Base-by-base conservation (phyloP, 2,113 vertebrate genomes). In the Semnornis frantzii region DNA sequence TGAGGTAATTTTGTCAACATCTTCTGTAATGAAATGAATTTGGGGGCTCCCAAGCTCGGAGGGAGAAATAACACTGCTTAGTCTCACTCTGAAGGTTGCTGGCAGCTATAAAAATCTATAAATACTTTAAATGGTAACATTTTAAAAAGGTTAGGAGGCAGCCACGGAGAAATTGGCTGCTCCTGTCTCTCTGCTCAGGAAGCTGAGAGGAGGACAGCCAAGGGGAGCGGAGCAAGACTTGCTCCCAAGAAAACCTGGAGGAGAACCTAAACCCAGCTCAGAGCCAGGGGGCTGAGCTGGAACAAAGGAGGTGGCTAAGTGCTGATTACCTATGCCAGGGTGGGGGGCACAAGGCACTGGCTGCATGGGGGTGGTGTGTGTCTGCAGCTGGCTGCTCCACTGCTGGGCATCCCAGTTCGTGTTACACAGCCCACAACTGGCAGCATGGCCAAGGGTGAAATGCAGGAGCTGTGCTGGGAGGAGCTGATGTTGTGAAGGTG, bases 91-190 rank as follows among this genome's bases (percentile, higher is more conserved):
- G 89, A 93, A 95, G 72, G 16, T 85, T 94, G 52, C 66, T 92
- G 85, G 90, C 59, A 77, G 87, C 46, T 50, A 27, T 50, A 72
- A 72, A 83, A 95, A 44, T 37, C 42, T 86, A 82, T 75, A 91
- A 93, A 81, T 79, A 77, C 89, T 77, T 71, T 92, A 79, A 93
- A 59, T 0, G 20, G 87, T 31, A 94, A 66, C 19, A 69, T 48
- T 92, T 94, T 44, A 82, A 79, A 79, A 96, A 94, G 31, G 91
- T 94, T 74, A 95, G 81, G 90, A 97, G 87, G 75, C 46, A 69
- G 39, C 65, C 66, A 68, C 42, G 69, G 33, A 87, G 62, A 96
- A 95, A 91, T 82, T 87, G 82, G 48, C 30, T 55, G 86, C 76
- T 92, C 34, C 52, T 66, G 75, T 92, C 27, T 76, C 50, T 82